Evolutionary conservation across 2,113 vertebrate species (phyloP), one percentile per base, ranked within the genome.

Genomic region (Callorhinus ursinus): DNA sequence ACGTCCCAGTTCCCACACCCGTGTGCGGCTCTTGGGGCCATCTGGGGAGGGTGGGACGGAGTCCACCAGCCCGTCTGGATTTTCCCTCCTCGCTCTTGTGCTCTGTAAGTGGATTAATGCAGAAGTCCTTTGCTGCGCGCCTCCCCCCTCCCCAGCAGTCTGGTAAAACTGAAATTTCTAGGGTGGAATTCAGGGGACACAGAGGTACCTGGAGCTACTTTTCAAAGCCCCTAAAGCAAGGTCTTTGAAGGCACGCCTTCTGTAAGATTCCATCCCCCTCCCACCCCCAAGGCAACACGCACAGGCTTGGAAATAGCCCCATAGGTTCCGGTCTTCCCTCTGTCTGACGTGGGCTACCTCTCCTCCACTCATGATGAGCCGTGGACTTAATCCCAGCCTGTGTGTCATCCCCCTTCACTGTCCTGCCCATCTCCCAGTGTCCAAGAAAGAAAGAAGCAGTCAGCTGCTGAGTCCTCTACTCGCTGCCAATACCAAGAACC

Each of bases 211-310:
- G 3, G n/a, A 81, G 61, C 22, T 16, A 18, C 31, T 39, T 7
- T 14, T 11, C 55, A 22, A 14, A 2, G 16, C 36, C 93, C 46
- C 4, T 19, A 21, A 26, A 9, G 51, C n/a, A 2, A 2, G 26
- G 46, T 36, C 61, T 21, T 14, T 14, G 83, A 9, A 11, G 7
- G 4, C 1, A 1, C 7, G 1, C 11, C 55, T 51, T 39, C 22
- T 39, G 53, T 24, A 13, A 2, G 18, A 0, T 63, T 19, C 67
- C 31, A 18, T 39, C 13, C 3, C 36, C 24, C 4, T 31, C 14
- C 55, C 7, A 0, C 28, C 67, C n/a, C 11, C 5, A 2, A 36
- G 24, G 36, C 67, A 8, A 24, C 3, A 4, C 31, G 0, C 59
- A 18, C 19, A 16, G 26, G 19, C 61, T 36, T 4, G 39, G 31